These are phyloP conservation scores for Pseudorhombus dupliciocellatus DNA, from an alignment of 2,113 vertebrate species.

Conservation along the genomic window DNA sequence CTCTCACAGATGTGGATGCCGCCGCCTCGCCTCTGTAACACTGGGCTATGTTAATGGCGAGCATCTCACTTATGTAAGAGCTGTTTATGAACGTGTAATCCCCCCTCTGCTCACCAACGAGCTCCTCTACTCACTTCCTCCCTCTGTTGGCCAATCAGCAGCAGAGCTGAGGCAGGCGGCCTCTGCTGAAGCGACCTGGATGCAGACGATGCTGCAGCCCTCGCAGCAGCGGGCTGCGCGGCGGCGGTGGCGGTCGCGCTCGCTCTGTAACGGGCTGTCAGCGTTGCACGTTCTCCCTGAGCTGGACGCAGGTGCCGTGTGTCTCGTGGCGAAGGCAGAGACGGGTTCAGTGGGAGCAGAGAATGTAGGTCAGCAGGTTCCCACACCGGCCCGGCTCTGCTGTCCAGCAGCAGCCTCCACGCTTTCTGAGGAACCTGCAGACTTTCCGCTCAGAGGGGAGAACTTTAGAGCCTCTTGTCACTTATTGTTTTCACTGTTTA, in stretches of 20 bases:
- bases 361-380: conserved; percentile 58
- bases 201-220: not conserved
- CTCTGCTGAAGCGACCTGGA: conserved; percentile 1
- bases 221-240: not conserved
- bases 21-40: not conserved
- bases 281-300: too few species aligned
- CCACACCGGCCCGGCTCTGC: conserved; percentile 17
- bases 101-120: not conserved
- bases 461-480: conserved; percentile 23
- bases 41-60: not conserved
- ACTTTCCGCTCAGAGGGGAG: conserved; percentile 39
- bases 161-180: conserved; percentile 35
- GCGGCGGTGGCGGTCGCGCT: too few species aligned
- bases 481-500: conserved; percentile 28
- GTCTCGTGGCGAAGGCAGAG: conserved; percentile 9
- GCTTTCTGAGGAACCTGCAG: conserved; percentile 30
- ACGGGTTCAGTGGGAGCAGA: conserved; percentile 12
- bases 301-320: conserved; percentile 28
- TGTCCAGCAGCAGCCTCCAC: too few species aligned
- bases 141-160: conserved; percentile 78
- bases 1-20: not conserved
- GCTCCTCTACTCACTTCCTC: conserved; percentile 72
- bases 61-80: conserved; percentile 1
- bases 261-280: too few species aligned
- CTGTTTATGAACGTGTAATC: not conserved